Evolutionary conservation across 2,113 vertebrate species (phyloP).

Genomic region (Cnemophilus loriae): DNA sequence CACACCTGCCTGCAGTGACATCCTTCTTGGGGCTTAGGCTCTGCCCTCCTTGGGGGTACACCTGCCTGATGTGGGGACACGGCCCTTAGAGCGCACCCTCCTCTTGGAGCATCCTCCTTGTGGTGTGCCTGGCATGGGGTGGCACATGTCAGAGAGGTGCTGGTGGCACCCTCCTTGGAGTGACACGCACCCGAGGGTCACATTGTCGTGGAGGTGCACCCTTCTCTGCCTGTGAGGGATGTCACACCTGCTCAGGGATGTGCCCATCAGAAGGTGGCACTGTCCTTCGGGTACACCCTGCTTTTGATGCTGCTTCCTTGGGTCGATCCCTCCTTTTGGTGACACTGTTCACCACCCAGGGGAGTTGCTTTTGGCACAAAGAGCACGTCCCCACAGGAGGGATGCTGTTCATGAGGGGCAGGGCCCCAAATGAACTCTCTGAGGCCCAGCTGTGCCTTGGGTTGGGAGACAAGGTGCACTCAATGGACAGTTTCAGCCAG

Average conservation of each 20-base stretch:
- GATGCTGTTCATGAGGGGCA: not conserved
- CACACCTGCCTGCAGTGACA: no score
- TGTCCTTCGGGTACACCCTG: not conserved
- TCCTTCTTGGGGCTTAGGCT: no score
- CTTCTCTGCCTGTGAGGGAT: not conserved
- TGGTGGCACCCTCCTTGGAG: not conserved
- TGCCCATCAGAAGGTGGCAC: not conserved
- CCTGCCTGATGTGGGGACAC: not conserved
- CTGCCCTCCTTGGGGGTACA: no score
- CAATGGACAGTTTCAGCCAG: rapidly evolving
- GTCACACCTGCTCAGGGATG: not conserved
- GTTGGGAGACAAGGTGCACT: not conserved
- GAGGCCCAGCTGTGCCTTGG: not conserved
- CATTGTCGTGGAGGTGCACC: rapidly evolving
- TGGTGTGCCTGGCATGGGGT: no score
- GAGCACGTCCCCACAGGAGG: not conserved
- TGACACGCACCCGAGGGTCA: not conserved
- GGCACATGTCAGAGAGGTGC: not conserved
- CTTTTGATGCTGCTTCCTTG: not conserved
- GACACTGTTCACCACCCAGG: not conserved
- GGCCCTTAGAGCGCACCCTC: no score
- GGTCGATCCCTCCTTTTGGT: not conserved
- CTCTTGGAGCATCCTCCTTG: not conserved
- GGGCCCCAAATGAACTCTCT: rapidly evolving
- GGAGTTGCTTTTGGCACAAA: not conserved